A percentile compares a stretch with the other conserved stretches of the same genome.
These are phyloP conservation scores for Hemiscyllium ocellatum DNA, from an alignment of 2,113 vertebrate species.

Conservation along the genomic window DNA sequence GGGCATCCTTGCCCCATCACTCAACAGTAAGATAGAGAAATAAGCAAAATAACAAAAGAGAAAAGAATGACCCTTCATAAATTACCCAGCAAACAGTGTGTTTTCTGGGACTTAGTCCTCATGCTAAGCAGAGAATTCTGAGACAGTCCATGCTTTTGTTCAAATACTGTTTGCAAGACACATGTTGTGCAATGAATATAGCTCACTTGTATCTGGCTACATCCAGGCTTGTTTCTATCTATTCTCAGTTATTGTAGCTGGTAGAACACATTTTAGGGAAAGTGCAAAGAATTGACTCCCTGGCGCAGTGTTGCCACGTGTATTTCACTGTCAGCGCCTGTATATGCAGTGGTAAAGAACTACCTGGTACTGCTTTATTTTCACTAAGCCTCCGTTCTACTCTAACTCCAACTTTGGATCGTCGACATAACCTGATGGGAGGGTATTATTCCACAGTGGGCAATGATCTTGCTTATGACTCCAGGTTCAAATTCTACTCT, in stretches of 20 bases:
- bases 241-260: too few relatives aligned
- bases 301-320: not conserved
- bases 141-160: not conserved
- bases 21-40: not conserved
- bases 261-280: not conserved
- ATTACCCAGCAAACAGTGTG: not conserved
- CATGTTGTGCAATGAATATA: not conserved
- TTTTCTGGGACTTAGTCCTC: not conserved
- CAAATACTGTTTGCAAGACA: not conserved
- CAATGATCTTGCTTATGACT: too few relatives aligned
- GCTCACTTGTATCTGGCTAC: not conserved
- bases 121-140: not conserved
- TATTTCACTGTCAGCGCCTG: not conserved
- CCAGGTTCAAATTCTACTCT: not conserved
- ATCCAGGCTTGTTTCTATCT: not conserved
- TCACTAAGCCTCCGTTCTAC: too few relatives aligned
- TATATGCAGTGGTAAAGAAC: not conserved
- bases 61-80: not conserved
- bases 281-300: not conserved
- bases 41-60: not conserved
- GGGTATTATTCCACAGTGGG: too few relatives aligned
- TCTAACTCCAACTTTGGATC: too few relatives aligned
- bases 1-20: not conserved
- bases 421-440: too few relatives aligned
- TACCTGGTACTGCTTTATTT: not conserved